Percentiles rank a stretch among this genome's conserved stretches.
phyloP scores from a whole-genome alignment of 2,888 invertebrate genomes.

The Melipona bicolor region DNA sequence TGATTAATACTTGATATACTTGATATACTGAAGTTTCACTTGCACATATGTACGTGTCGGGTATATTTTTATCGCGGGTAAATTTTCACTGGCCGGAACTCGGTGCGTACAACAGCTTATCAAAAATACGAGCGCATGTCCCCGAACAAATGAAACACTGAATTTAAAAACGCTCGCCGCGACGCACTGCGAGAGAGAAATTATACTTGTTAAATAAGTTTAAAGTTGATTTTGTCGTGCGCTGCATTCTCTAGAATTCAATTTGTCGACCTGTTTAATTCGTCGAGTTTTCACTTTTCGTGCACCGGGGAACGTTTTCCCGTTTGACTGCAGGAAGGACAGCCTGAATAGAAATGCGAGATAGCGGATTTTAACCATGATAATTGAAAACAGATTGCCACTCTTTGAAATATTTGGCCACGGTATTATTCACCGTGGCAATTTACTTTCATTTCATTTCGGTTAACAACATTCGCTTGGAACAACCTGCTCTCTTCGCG shows the following conservation, averaged over 20 bases:
- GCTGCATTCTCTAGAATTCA: not conserved
- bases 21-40: too few relatives aligned
- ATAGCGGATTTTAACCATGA: not conserved
- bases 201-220: not conserved
- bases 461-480: too few relatives aligned
- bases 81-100: not conserved
- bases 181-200: too few relatives aligned
- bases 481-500: too few relatives aligned
- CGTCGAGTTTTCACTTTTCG: not conserved
- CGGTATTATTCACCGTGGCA: not conserved
- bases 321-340: not conserved
- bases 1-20: too few relatives aligned
- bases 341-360: not conserved
- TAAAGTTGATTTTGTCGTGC: not conserved
- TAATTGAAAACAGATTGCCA: not conserved
- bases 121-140: not conserved
- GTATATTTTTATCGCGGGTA: too few relatives aligned
- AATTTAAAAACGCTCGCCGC: too few relatives aligned
- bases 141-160: not conserved
- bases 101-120: not conserved
- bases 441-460: not conserved
- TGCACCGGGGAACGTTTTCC: not conserved
- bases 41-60: too few relatives aligned
- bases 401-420: not conserved
- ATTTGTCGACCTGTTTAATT: not conserved